Evolutionary conservation across 2,888 invertebrate species (phyloP).

Genomic region (Cremastobaeus sp.): DNA sequence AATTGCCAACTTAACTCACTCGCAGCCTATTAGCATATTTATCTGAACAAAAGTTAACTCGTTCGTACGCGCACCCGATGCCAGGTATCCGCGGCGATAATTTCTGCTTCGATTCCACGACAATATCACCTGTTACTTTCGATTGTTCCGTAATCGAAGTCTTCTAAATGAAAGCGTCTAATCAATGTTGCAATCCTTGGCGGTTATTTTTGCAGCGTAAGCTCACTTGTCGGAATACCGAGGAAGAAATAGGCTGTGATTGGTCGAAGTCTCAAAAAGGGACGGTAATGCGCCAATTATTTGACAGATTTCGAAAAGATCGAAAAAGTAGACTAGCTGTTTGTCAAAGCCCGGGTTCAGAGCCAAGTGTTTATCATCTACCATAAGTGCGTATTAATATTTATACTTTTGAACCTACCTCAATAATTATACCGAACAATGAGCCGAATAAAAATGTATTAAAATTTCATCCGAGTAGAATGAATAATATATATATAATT

Average conservation of each 20-base stretch:
- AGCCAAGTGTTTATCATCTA: conserved; percentile 38
- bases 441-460: conserved; percentile 39
- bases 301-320: too few species aligned
- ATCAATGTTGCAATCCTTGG: conserved; percentile 3
- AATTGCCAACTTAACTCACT: conserved; percentile 52
- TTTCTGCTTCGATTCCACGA: conserved; percentile 39
- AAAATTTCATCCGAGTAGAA: conserved; percentile 48
- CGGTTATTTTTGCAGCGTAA: neutral
- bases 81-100: conserved; percentile 51
- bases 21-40: conserved; percentile 47
- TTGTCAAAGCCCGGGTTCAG: too few species aligned
- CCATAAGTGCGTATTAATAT: conserved; percentile 51
- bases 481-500: conserved; percentile 51
- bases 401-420: conserved; percentile 52
- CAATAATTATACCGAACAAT: conserved; percentile 37
- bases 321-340: too few species aligned
- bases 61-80: conserved; percentile 37
- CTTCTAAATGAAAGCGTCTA: conserved; percentile 30
- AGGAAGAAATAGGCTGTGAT: too few species aligned
- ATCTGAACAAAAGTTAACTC: conserved; percentile 57
- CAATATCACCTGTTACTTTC: conserved; percentile 56
- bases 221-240: too few species aligned
- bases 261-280: too few species aligned
- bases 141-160: conserved; percentile 44
- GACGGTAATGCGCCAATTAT: too few species aligned